A percentile compares a stretch with the other conserved stretches of the same genome.
phyloP scores from a whole-genome alignment of 2,797 vertebrate genomes.

The Triplophysa yarkandensis region DNA sequence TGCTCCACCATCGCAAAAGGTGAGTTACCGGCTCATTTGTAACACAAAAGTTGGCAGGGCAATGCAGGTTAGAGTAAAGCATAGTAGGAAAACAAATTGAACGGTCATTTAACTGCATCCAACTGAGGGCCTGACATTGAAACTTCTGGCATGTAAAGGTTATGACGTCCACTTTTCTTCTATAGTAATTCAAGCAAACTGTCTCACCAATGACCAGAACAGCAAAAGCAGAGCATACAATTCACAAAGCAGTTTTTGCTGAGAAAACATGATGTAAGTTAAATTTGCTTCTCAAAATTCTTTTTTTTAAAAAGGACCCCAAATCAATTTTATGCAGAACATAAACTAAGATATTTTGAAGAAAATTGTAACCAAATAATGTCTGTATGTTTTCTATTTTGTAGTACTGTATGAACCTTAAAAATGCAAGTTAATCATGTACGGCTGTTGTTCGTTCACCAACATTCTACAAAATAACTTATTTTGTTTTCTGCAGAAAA shows the following conservation, averaged over 20 bases:
- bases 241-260: not conserved
- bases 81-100: slow-evolving; percentile 32
- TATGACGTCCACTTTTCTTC: slow-evolving; percentile 30
- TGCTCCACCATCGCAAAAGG: slow-evolving; percentile 44
- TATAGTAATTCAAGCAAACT: slow-evolving; percentile 15
- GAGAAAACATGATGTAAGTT: not conserved
- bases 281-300: too few relatives aligned
- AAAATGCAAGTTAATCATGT: too few relatives aligned
- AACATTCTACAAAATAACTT: too few relatives aligned
- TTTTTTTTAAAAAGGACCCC: too few relatives aligned
- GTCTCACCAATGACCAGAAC: not conserved
- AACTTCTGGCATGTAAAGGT: slow-evolving; percentile 24
- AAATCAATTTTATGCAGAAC: too few relatives aligned
- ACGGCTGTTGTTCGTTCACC: too few relatives aligned
- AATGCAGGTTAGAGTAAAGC: slow-evolving; percentile 26
- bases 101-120: slow-evolving; percentile 33
- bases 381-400: too few relatives aligned
- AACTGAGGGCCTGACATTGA: slow-evolving; percentile 36
- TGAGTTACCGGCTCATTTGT: slow-evolving; percentile 48
- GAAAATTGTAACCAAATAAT: too few relatives aligned
- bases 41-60: slow-evolving; percentile 44
- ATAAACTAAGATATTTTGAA: too few relatives aligned
- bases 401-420: too few relatives aligned
- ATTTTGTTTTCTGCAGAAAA: too few relatives aligned
- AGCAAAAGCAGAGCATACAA: not conserved